Evolutionary conservation across 2,888 invertebrate genomes (phyloP), one percentile per base, ranked within the genome.

Genomic region (Eilema depressum): DNA sequence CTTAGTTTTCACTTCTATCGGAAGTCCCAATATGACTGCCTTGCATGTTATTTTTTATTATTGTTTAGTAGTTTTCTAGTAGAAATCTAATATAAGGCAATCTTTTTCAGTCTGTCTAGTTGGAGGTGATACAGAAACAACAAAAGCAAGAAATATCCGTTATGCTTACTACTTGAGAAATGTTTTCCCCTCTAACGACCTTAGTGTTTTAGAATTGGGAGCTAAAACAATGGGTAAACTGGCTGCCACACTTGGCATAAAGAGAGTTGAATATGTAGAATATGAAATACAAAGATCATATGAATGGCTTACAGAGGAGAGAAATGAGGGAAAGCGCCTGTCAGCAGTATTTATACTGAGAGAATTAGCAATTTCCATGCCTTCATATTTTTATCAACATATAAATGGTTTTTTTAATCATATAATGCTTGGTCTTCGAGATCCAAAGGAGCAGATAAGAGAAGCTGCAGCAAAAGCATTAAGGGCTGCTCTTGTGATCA

Each of bases 351-450:
- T 99, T 61, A 98, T 99, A 66, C 92, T 99, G 28, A 97, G 98
- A 82, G 99, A 99, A 93, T 93, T 99, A 62, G 99, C 99, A 0
- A 97, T 98, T 41, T 98, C 98, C n/a, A 98, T 99, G 95, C 99
- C 99, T 0, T 99, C 99, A 30, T 99, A 99, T 90, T 99, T 99
- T 91, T 99, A 98, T 88, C 98, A 98, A 90, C 98, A 98, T 92
- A 98, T 98, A 3, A 97, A 98, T 66, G 97, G 97, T 30, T 98
- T 99, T 90, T 99, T 99, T 86, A 98, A 98, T 79, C 97, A 98
- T 66, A 98, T 99, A 68, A 98, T 99, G 89, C 97, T 97, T 89
- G 98, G 98, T 0, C 96, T 99, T 33, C 96, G 98, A 81, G 99
- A 99, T 93, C 97, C 98, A 0, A 99, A 99, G 92, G 97, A 98